Evolutionary conservation across 2,797 vertebrate species (phyloP).

Genomic region (Mormyrus proboscirostris): DNA sequence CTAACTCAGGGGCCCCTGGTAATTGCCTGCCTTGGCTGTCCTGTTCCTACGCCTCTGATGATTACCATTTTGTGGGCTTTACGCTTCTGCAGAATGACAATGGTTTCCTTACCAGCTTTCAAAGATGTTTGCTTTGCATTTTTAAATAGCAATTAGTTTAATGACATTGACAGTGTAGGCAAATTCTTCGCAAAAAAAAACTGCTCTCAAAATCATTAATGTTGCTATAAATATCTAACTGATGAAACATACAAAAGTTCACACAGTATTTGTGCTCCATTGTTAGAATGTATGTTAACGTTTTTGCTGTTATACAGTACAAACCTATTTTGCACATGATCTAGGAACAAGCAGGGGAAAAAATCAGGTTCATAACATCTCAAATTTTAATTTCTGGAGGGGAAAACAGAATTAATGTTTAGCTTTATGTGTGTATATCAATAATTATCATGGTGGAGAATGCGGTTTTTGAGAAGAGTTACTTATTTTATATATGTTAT

Average conservation of each 20-base stretch:
- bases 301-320: neutral
- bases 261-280: neutral
- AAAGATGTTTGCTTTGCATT: neutral
- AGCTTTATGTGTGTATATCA: neutral
- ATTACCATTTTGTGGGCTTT: neutral
- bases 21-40: neutral
- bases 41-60: neutral
- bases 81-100: neutral
- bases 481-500: neutral
- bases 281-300: neutral
- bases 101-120: neutral
- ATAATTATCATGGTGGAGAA: neutral
- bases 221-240: neutral
- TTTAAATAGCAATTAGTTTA: slow-evolving; percentile 4
- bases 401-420: neutral
- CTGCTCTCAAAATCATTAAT: neutral
- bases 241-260: neutral
- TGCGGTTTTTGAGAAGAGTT: neutral
- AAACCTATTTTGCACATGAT: neutral
- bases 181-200: neutral
- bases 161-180: neutral
- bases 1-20: neutral
- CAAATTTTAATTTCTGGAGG: neutral
- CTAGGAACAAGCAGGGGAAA: neutral
- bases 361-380: neutral